phyloP scores from a whole-genome alignment of 2,888 invertebrate genomes.

The Rhopalosiphum nymphaeae region DNA sequence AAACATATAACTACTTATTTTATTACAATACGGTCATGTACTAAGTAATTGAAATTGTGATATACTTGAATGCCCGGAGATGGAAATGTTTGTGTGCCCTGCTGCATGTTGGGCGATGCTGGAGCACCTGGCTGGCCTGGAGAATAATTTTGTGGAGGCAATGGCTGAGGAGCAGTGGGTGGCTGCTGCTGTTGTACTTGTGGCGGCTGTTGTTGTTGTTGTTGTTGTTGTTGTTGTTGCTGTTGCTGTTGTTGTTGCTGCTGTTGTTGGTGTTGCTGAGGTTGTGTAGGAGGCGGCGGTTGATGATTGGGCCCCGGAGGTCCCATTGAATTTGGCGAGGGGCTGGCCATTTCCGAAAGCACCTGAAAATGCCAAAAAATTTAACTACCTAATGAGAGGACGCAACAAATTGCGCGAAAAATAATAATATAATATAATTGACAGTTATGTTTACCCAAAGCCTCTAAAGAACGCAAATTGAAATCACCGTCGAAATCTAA shows the following conservation, averaged over 20 bases:
- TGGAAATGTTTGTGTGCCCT: constrained; percentile 71
- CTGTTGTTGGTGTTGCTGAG: constrained; percentile 32
- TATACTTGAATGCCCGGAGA: constrained; percentile 52
- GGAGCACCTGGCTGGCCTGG: constrained; percentile 48
- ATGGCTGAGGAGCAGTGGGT: constrained; percentile 15
- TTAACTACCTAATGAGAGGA: neutral
- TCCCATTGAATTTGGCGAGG: constrained; percentile 59
- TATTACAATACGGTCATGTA: neutral
- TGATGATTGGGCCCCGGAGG: constrained; percentile 74
- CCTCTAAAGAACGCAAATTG: neutral
- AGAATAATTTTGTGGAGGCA: constrained; percentile 54
- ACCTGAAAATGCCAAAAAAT: constrained; percentile 4
- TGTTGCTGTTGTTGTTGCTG: constrained; percentile 70
- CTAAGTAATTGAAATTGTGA: neutral
- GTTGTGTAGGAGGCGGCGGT: constrained; percentile 76
- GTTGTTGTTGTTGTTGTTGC: constrained; percentile 19
- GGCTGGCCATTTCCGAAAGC: constrained; percentile 63
- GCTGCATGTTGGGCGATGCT: constrained; percentile 67
- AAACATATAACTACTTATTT: neutral
- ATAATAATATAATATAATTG: neutral
- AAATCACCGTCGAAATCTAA: neutral
- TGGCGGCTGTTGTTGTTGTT: constrained; percentile 28
- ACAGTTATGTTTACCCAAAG: constrained; percentile 25
- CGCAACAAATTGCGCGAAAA: neutral
- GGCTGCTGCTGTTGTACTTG: constrained; percentile 32